Evolutionary conservation across 1,140 invertebrate species (phyloP), one percentile per base, ranked within the genome.

Genomic region (Apis dorsata): DNA sequence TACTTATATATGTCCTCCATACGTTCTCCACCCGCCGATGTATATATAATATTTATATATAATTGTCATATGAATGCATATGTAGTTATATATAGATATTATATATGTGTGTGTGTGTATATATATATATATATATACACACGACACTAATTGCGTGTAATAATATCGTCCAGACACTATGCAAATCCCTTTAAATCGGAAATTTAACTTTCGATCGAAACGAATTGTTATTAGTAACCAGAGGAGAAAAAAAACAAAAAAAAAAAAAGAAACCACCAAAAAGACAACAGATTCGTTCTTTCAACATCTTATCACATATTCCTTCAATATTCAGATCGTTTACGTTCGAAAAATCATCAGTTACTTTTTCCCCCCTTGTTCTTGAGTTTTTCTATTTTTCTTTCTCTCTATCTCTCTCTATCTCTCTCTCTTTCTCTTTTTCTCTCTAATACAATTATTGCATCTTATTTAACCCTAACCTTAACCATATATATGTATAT

Each of bases 111-210:
- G 57, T 28, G 3, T 44, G 3, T 59, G 24, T 21, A 65, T 57
- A 60, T 55, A 28, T 21, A 62, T 44, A 63, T 53, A n/a, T 62
- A 63, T 70, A 10, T 59, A 59, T 10, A 75, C 28, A 71, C 66
- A 83, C 75, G 59, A 83, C 81, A 83, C 75, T 79, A 62, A 74
- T 71, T 79, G 68, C 75, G 68, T 70, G 66, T 28, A 60, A 68
- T 76, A 63, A 65, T 44, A 44, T 79, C 75, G 75, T 83, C 75
- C 81, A 71, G 75, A 83, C 81, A 83, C 81, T 51, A n/a, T 76
- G 55, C 44, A 77, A 24, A 73, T 7, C 71, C 53, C 13, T 24
- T 17, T 65, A 66, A 13, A 44, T 76, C 65, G 62, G 1, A 15
- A 51, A 44, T 44, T 73, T 59, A 74, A 28, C n/a, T 74, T 66